Conservation (phyloP, 2,888 invertebrate genomes). For the Calameuta filiformis region DNA sequence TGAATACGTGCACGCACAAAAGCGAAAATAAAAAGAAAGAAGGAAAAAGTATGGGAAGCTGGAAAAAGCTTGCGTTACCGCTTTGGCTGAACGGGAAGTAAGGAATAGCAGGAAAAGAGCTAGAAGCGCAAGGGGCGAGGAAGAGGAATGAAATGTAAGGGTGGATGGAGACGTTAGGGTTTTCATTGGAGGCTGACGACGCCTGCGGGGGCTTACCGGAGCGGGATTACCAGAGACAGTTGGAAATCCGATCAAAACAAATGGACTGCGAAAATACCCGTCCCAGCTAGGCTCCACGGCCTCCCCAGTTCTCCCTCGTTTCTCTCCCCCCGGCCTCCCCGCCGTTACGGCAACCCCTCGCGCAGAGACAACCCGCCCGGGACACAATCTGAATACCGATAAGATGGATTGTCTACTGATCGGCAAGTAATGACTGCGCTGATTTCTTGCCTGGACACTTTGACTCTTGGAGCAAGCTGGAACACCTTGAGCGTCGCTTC, state of each 20-base stretch:
- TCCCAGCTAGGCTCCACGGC: slow-evolving; percentile 10
- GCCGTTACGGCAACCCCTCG: not conserved
- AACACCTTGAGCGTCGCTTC: too few species aligned
- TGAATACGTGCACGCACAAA: too few species aligned
- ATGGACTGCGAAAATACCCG: slow-evolving; percentile 60
- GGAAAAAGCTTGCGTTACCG: slow-evolving; percentile 2
- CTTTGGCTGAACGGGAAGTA: slow-evolving; percentile 3
- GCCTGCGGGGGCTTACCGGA: slow-evolving; percentile 56
- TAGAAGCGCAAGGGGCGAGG: slow-evolving; percentile 8
- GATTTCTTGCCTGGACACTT: slow-evolving; percentile 23
- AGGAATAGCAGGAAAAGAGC: slow-evolving; percentile 7
- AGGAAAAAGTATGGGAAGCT: not conserved
- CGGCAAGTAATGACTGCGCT: slow-evolving; percentile 53
- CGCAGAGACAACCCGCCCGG: slow-evolving; percentile 1
- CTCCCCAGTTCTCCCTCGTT: slow-evolving; percentile 10
- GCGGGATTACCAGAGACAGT: slow-evolving; percentile 61
- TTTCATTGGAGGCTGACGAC: slow-evolving; percentile 59
- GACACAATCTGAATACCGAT: slow-evolving; percentile 55
- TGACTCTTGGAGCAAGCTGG: too few species aligned
- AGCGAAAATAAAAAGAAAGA: not conserved
- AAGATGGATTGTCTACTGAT: slow-evolving; percentile 58
- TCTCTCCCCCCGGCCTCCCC: slow-evolving; percentile 7
- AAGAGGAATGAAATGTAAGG: slow-evolving; percentile 21
- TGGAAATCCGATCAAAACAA: slow-evolving; percentile 64
- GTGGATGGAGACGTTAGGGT: slow-evolving; percentile 52